These are phyloP conservation scores for Rhinopomastus cyanomelas DNA, from an alignment of 2,113 vertebrate species.

Conservation along the genomic window DNA sequence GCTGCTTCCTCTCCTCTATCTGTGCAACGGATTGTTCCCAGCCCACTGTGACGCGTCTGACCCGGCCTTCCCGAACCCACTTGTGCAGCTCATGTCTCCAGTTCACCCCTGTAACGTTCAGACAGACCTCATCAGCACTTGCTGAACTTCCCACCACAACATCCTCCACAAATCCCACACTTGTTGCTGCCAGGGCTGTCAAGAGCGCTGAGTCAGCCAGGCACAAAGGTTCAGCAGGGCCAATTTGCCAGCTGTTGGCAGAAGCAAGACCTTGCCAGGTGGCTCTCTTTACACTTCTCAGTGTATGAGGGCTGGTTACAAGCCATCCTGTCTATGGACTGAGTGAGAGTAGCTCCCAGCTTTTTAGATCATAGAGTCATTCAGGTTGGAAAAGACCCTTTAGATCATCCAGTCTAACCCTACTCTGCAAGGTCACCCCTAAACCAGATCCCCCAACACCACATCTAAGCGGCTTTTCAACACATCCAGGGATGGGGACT, in stretches of 20 bases:
- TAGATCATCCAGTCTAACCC: no score
- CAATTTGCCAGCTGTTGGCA: background rate
- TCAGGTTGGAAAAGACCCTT: no score
- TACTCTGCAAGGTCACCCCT: no score
- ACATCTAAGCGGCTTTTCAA: no score
- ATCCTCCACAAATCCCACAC: background rate
- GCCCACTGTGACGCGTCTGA: background rate
- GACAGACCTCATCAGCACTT: background rate
- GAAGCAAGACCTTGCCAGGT: background rate
- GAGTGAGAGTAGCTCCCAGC: background rate
- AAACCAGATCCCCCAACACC: no score
- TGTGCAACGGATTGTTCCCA: background rate
- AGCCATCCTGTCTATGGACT: background rate
- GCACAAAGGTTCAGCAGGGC: background rate
- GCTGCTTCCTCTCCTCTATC: background rate
- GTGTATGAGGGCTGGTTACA: background rate
- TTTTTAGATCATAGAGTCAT: no score
- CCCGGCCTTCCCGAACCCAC: background rate
- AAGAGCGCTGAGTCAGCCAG: background rate
- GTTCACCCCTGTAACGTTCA: background rate
- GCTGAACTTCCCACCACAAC: background rate
- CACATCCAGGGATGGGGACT: no score
- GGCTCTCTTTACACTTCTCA: background rate
- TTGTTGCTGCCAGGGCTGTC: background rate
- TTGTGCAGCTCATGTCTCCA: background rate